Base-by-base conservation (phyloP, 2,797 vertebrate species). In the Muraenolepis orangiensis region DNA sequence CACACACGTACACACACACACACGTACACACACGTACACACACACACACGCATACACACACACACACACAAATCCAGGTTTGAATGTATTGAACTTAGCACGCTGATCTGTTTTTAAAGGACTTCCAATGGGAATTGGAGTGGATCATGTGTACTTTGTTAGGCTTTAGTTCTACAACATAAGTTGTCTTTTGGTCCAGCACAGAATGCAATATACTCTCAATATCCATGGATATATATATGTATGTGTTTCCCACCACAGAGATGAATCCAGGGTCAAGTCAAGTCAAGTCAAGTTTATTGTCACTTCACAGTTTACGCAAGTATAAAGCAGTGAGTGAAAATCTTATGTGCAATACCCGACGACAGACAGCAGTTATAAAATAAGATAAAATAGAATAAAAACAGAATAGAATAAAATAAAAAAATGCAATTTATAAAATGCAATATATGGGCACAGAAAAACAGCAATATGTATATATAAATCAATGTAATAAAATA, bases 191-290 rank as follows among this genome's bases (percentile, higher is more conserved):
- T 88, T 84, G 91, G 81, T 91, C 87, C 87, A 84, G 87, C 87
- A 79, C 80, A 76, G 84, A 87, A 76, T 80, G 87, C 87, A 77
- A n/a, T n/a, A n/a, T n/a, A n/a, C n/a, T n/a, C n/a, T n/a, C n/a
- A n/a, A n/a, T n/a, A n/a, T n/a, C n/a, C n/a, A n/a, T n/a, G n/a
- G n/a, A n/a, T n/a, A n/a, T n/a, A n/a, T n/a, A n/a, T n/a, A n/a
- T n/a, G n/a, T n/a, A 82, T 87, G 76, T 81, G 79, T 88, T 91
- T 85, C 82, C 86, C 87, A 89, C 82, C 84, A 89, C 85, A 91
- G 80, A 76, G 82, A 91, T 90, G 83, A 78, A 90, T 90, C 86
- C 83, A 81, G 85, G 86, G 89, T 85, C 75, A n/a, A n/a, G n/a
- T n/a, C n/a, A n/a, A n/a, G n/a, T n/a, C n/a, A n/a, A n/a, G n/a